A percentile compares a stretch with the other conserved stretches of the same genome.
phyloP scores from a whole-genome alignment of 1,140 invertebrate genomes.

The Dermatophagoides farinae region DNA sequence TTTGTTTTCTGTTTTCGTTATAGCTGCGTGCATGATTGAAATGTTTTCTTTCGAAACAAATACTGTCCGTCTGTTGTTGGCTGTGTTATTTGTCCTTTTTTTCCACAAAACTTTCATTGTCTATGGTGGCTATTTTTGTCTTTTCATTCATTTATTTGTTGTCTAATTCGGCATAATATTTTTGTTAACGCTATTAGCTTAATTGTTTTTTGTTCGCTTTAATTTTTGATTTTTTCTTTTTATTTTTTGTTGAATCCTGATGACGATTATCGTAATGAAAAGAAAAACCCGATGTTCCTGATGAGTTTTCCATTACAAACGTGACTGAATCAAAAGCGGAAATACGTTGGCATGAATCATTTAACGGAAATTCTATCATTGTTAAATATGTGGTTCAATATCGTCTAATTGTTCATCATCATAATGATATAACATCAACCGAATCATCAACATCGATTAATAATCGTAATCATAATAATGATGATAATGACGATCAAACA shows the following conservation, averaged over 20 bases:
- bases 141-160: no score
- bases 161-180: no score
- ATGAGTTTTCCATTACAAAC: constrained; percentile 9
- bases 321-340: constrained; percentile 4
- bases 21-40: no score
- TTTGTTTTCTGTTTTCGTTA: no score
- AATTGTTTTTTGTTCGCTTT: not conserved
- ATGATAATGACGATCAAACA: no score
- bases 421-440: not conserved
- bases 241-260: not conserved
- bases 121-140: no score
- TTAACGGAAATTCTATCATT: constrained; percentile 54
- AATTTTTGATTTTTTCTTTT: not conserved
- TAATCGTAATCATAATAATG: not conserved
- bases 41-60: no score
- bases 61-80: no score
- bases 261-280: not conserved
- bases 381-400: constrained; percentile 40
- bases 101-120: no score
- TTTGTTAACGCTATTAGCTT: not conserved
- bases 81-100: no score
- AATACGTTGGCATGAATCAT: constrained; percentile 26
- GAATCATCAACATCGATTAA: not conserved
- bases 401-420: not conserved
- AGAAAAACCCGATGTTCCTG: constrained; percentile 9